These are phyloP conservation scores for Xiphydria camelus DNA, from an alignment of 2,888 invertebrate genomes.

Conservation along the genomic window DNA sequence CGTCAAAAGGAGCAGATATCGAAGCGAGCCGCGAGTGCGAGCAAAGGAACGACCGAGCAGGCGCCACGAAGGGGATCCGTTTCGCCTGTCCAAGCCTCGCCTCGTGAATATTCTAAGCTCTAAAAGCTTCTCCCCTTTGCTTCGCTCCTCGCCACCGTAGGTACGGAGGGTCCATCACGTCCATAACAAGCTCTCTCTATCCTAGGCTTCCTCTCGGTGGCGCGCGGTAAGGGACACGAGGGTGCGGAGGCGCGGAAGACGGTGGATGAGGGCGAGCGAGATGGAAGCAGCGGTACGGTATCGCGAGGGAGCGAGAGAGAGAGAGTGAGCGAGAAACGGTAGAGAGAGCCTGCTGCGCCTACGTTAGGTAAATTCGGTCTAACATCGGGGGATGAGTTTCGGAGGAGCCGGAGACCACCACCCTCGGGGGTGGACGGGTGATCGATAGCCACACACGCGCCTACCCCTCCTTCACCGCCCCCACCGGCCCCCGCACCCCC, in stretches of 20 bases:
- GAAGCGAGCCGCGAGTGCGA: too few relatives aligned
- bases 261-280: slow-evolving; percentile 6
- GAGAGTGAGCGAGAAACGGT: slow-evolving; percentile 16
- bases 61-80: slow-evolving; percentile 12
- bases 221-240: too few relatives aligned
- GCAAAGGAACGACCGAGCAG: too few relatives aligned
- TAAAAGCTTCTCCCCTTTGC: slow-evolving; percentile 50
- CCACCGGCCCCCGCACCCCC: slow-evolving; percentile 12
- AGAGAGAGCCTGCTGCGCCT: slow-evolving; percentile 37
- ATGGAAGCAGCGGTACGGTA: not conserved
- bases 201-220: slow-evolving; percentile 12
- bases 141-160: slow-evolving; percentile 36
- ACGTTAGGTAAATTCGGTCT: slow-evolving; percentile 55
- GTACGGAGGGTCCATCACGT: slow-evolving; percentile 57
- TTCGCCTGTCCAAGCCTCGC: slow-evolving; percentile 48
- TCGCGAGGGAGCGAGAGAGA: slow-evolving; percentile 19
- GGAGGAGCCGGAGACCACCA: slow-evolving; percentile 33
- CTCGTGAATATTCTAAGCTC: slow-evolving; percentile 58
- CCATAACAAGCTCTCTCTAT: slow-evolving; percentile 51
- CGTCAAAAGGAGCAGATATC: slow-evolving; percentile 18
- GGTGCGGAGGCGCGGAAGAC: not conserved
- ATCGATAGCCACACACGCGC: slow-evolving; percentile 45
- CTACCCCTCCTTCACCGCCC: not conserved
- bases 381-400: slow-evolving; percentile 35
- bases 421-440: slow-evolving; percentile 43